These are phyloP conservation scores for Ostrea edulis DNA, from an alignment of 1,140 invertebrate genomes.

Conservation along the genomic window DNA sequence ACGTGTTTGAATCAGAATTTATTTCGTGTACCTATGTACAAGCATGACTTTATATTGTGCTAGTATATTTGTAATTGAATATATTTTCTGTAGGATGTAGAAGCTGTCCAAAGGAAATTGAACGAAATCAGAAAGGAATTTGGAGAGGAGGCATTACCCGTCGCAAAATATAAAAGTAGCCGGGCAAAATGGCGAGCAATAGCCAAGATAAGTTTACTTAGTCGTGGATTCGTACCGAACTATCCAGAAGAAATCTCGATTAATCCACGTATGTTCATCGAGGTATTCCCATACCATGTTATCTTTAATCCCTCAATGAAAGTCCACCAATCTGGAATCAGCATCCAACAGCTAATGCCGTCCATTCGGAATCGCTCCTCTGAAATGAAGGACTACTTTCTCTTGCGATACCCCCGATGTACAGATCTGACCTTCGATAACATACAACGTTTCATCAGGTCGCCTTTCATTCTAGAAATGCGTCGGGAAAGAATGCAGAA, in stretches of 20 bases:
- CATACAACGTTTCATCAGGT: constrained; percentile 71
- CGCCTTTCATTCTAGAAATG: constrained; percentile 66
- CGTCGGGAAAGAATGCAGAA: constrained; percentile 58
- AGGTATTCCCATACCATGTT: constrained; percentile 79
- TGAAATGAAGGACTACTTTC: constrained; percentile 69
- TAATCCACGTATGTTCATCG: constrained; percentile 68
- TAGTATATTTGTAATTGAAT: not conserved
- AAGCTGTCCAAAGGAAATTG: constrained; percentile 61
- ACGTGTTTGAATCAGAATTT: not conserved
- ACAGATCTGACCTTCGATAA: constrained; percentile 78
- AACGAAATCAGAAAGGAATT: constrained; percentile 63
- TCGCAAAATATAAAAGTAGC: constrained; percentile 57
- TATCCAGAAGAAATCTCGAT: constrained; percentile 63
- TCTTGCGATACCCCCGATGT: constrained; percentile 76
- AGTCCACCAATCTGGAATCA: constrained; percentile 76
- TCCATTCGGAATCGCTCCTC: constrained; percentile 84
- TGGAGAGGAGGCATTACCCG: constrained; percentile 63
- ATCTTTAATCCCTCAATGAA: constrained; percentile 76
- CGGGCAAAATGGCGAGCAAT: constrained; percentile 64
- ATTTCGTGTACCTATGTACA: not conserved
- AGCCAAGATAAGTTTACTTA: constrained; percentile 61
- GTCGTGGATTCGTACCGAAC: constrained; percentile 63
- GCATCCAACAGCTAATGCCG: constrained; percentile 80
- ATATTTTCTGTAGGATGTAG: constrained; percentile 61
- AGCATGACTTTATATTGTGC: not conserved